Base-by-base conservation (phyloP, 2,113 vertebrate genomes). In the Pelusios castaneus region DNA sequence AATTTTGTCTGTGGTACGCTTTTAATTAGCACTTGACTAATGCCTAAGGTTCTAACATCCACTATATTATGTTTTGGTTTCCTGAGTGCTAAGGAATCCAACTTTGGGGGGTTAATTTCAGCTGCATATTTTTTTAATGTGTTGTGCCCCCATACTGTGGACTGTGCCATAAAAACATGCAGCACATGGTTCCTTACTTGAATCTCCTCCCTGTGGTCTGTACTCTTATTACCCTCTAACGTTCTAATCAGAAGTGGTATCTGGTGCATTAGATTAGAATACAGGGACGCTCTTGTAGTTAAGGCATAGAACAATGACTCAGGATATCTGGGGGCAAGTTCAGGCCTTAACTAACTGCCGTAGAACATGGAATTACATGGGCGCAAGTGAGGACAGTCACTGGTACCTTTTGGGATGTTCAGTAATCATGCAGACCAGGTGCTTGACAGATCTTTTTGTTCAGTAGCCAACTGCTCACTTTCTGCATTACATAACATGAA, bases 11-110 rank as follows among this genome's bases (percentile, higher is more conserved):
- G n/a, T 87, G n/a, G 22, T 29, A 82, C 9, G 5, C 19, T 95
- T 82, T 52, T 84, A 86, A 81, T 60, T 54, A 93, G 43, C 27
- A 77, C 10, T 56, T 73, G 60, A 88, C 80, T 63, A 84, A 82
- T 2, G 4, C 6, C 80, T 17, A 82, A 77, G 10, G 34, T 82
- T 78, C 16, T 45, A 76, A 87, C 38, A 56, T 17, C 9, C 63
- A 25, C 47, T 41, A 73, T 5, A 3, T 3, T 80, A 41, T 45
- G 24, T 45, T 43, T 60, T 17, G 4, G 19, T 58, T 92, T 87
- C 45, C n/a, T 56, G 76, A 83, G 25, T 6, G 2, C 7, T 80
- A 38, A 92, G 83, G 22, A n/a, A 76, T 90, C 63, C 14, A 85
- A 0, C 13, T 52, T 2, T 4, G 3, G 5, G 51, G 2, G 2